Evolutionary conservation across 2,888 invertebrate genomes (phyloP), one percentile per base, ranked within the genome.

Genomic region (Tenthredo notha): DNA sequence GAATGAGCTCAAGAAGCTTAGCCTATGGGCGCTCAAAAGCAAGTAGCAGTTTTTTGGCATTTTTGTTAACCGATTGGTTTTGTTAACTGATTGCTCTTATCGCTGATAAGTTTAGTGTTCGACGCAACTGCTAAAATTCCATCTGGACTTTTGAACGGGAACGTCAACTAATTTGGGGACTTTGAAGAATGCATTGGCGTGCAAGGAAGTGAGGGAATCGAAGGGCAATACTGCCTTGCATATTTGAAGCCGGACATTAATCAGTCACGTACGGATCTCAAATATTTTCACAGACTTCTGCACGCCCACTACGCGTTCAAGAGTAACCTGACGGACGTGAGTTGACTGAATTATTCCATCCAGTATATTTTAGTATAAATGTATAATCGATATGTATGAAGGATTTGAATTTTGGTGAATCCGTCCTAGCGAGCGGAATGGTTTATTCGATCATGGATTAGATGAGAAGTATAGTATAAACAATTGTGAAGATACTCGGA

Each of bases 121-220:
- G 96, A 96, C 91, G 95, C 96, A n/a, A 95, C 96, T 3, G 96
- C 96, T 3, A 96, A 96, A 92, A 94, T 95, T 7, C 95, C 96
- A 0, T 95, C 96, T 0, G 96, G 96, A 50, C 94, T 96, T 70
- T 92, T 96, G 29, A 96, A 94, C 89, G 96, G 96, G 15, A 96
- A 96, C 89, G 95, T 95, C 7, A 96, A 96, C 93, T 96, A 96
- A 88, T 95, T 95, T 80, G 96, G 96, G 0, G 96, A 96, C 92
- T 96, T 95, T 89, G 96, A 96, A 92, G 95, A 96, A 90, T 96
- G 96, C 90, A 92, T 96, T 50, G 89, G 92, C 10, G 88, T 92
- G 70, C 90, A 91, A 54, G 90, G 92, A 85, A 91, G 91, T 67
- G 94, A 94, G 0, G 94, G 94, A 0, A 94, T 96, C 78, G 92